phyloP scores from a whole-genome alignment of 1,140 invertebrate genomes.

The Bombyx mori region ASM3026992v2 NC_085113.1:6004501-6005000 shows the following conservation, averaged over 20 bases:
- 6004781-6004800: too few relatives aligned
- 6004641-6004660: conserved; percentile 75
- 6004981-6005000: too few relatives aligned
- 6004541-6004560: conserved; percentile 93
- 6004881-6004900: conserved; percentile 81
- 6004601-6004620: conserved; percentile 83
- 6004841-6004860: background rate
- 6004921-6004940: conserved; percentile 92
- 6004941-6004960: conserved; percentile 84
- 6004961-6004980: too few relatives aligned
- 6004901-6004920: conserved; percentile 89
- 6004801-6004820: too few relatives aligned
- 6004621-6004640: conserved; percentile 82
- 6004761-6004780: too few relatives aligned
- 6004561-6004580: conserved; percentile 86
- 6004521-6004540: conserved; percentile 93
- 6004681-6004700: background rate
- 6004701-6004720: too few relatives aligned
- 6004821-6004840: too few relatives aligned
- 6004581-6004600: conserved; percentile 84
- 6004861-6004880: conserved; percentile 90
- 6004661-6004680: conserved; percentile 5
- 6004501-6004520: conserved; percentile 85
- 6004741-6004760: too few relatives aligned
- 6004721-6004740: too few relatives aligned